Evolutionary conservation across 2,888 invertebrate genomes (phyloP).

Genomic region (Ypsolopha scabrella): DNA sequence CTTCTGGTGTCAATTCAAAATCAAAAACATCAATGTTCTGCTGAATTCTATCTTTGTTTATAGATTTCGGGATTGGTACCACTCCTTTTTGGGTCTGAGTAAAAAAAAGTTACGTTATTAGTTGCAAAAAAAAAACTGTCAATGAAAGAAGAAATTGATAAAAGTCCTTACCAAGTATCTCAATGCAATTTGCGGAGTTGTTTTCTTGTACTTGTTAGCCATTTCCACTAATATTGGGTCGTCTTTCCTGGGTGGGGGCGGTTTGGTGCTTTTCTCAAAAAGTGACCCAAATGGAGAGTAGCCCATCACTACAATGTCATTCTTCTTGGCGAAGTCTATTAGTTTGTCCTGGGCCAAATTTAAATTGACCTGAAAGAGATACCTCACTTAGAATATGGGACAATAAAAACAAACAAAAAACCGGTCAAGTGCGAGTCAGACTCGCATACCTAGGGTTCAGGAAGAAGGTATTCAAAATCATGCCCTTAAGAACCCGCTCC

Average conservation of each 20-base stretch:
- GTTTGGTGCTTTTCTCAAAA: constrained; percentile 38
- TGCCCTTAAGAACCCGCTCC: too few species aligned
- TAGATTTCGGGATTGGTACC: constrained; percentile 73
- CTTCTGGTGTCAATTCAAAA: constrained; percentile 62
- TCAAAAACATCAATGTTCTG: constrained; percentile 73
- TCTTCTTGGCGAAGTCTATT: constrained; percentile 68
- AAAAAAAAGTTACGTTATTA: not conserved
- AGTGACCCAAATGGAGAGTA: constrained; percentile 75
- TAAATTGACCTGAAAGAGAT: constrained; percentile 49
- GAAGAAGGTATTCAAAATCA: too few species aligned
- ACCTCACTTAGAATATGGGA: too few species aligned
- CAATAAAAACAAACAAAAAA: too few species aligned
- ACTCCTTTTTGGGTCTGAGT: constrained; percentile 66
- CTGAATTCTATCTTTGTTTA: constrained; percentile 60
- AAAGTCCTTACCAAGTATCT: constrained; percentile 68
- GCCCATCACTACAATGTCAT: constrained; percentile 72
- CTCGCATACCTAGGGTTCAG: too few species aligned
- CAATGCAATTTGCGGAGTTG: constrained; percentile 69
- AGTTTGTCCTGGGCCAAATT: constrained; percentile 73
- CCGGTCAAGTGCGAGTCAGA: too few species aligned
- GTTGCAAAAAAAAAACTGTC: not conserved
- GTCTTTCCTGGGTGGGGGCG: constrained; percentile 43
- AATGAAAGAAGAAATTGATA: not conserved
- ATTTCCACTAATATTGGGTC: constrained; percentile 62
- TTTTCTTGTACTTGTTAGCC: constrained; percentile 71